Percentiles rank a stretch among this genome's conserved stretches.
Evolutionary conservation across 2,888 invertebrate genomes (phyloP).

Genomic region (Psylliodes chrysocephalus): DNA sequence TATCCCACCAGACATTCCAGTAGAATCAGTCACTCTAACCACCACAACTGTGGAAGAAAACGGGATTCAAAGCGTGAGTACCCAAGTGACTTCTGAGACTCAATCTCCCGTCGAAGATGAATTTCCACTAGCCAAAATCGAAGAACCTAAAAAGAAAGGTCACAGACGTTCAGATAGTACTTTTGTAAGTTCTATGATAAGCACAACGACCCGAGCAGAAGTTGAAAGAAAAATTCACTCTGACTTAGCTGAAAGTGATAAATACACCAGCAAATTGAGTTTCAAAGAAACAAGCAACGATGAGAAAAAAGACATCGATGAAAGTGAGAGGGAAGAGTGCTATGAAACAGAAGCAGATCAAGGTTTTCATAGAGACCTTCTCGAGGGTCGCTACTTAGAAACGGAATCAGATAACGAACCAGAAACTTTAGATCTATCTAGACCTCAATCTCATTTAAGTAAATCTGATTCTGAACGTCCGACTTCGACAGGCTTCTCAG

Average conservation of each 20-base stretch:
- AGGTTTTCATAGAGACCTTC: constrained; percentile 61
- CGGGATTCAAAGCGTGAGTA: constrained; percentile 66
- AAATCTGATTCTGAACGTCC: constrained; percentile 61
- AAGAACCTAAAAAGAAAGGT: constrained; percentile 63
- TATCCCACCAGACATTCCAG: constrained; percentile 52
- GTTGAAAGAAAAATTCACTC: constrained; percentile 54
- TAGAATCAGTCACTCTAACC: constrained; percentile 67
- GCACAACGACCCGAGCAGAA: constrained; percentile 46
- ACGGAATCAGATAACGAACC: constrained; percentile 54
- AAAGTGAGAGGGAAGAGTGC: constrained; percentile 60
- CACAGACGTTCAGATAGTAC: constrained; percentile 70
- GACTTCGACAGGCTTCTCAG: constrained; percentile 60
- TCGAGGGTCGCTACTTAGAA: constrained; percentile 59
- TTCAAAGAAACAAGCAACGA: constrained; percentile 63
- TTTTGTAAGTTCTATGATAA: constrained; percentile 55
- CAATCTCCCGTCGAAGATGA: constrained; percentile 49
- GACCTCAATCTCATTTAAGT: constrained; percentile 57
- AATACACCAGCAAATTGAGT: constrained; percentile 58
- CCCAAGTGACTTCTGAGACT: constrained; percentile 68
- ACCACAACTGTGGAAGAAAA: constrained; percentile 65
- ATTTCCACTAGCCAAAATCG: constrained; percentile 37
- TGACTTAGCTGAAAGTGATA: constrained; percentile 61
- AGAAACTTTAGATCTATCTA: constrained; percentile 44
- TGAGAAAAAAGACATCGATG: constrained; percentile 65
- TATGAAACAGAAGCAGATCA: constrained; percentile 65